phyloP scores from a whole-genome alignment of 2,888 invertebrate species.

The Cistogaster globosa region DNA sequence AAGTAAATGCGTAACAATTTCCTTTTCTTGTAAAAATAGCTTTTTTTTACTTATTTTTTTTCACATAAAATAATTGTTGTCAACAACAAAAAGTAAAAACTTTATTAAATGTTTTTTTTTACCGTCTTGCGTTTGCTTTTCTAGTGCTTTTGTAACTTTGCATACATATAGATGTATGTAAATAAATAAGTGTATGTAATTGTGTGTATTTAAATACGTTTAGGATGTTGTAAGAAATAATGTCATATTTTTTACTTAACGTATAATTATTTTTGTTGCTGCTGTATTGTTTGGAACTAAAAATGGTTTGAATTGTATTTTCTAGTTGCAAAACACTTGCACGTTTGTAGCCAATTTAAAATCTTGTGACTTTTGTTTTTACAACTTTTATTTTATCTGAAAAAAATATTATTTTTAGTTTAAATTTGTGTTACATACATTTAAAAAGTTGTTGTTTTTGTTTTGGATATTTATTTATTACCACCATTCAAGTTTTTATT shows the following conservation, averaged over 20 bases:
- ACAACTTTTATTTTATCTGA: no score
- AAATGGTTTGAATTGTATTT: constrained; percentile 36
- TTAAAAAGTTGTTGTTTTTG: background rate
- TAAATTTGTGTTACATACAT: constrained; percentile 15
- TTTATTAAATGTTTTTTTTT: no score
- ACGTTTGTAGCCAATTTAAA: constrained; percentile 54
- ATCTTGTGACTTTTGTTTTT: constrained; percentile 23
- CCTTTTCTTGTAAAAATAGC: constrained; percentile 24
- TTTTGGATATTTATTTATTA: no score
- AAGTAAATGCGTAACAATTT: constrained; percentile 16
- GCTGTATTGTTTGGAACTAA: constrained; percentile 15
- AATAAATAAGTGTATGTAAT: background rate
- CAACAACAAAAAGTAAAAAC: no score
- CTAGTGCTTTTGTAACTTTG: no score
- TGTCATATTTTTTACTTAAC: constrained; percentile 46
- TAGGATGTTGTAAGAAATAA: constrained; percentile 56
- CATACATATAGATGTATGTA: background rate
- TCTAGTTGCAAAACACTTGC: constrained; percentile 43
- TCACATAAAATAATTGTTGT: no score
- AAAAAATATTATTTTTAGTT: no score
- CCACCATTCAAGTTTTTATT: constrained; percentile 41
- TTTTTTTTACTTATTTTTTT: no score
- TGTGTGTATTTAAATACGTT: background rate
- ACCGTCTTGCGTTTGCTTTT: no score
- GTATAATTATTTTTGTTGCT: constrained; percentile 26